phyloP scores from a whole-genome alignment of 2,113 vertebrate genomes.

The Siphamia tubifer region DNA sequence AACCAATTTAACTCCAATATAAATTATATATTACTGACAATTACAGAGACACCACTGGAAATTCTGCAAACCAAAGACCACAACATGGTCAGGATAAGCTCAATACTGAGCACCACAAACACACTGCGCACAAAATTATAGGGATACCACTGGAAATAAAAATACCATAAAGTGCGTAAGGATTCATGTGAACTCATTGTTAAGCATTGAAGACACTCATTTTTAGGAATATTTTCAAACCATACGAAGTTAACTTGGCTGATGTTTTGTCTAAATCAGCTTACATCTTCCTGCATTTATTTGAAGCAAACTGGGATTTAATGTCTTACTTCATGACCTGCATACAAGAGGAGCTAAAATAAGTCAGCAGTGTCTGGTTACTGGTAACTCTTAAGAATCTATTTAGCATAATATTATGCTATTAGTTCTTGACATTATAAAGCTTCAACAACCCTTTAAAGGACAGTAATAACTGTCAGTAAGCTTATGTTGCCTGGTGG shows the following conservation, averaged over 20 bases:
- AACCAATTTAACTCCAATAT: neutral
- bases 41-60: slow-evolving; percentile 4
- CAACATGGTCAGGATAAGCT: slow-evolving; percentile 27
- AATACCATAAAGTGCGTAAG: slow-evolving; percentile 27
- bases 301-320: neutral
- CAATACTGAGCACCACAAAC: slow-evolving; percentile 14
- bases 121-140: slow-evolving; percentile 36
- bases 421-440: no score
- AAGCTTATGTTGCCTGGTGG: no score
- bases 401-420: no score
- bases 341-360: no score
- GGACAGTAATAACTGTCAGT: no score
- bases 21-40: neutral
- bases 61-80: slow-evolving; percentile 14
- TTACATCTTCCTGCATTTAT: neutral
- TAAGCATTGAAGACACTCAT: neutral
- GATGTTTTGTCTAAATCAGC: neutral
- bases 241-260: neutral
- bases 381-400: no score
- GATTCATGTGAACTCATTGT: slow-evolving; percentile 25
- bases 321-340: neutral
- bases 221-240: slow-evolving; percentile 15
- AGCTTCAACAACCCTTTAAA: no score
- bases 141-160: slow-evolving; percentile 46
- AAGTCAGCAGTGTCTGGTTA: no score